Evolutionary conservation across 53 echinoderm and acorn worm genomes (phyloP).

Genomic region (Arbacia lixula): DNA sequence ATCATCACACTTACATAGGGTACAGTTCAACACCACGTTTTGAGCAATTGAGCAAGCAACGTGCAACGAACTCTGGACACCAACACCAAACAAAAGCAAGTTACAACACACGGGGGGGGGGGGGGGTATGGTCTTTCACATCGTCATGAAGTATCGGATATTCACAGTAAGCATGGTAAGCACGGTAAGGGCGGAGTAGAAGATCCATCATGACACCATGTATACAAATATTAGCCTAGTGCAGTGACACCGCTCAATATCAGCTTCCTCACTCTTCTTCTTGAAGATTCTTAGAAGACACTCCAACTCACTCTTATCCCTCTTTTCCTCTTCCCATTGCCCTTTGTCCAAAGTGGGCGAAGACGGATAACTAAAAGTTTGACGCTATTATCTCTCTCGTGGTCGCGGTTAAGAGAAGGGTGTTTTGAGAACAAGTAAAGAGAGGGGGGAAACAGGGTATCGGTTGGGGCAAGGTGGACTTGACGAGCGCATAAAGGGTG

Average conservation of each 20-base stretch:
- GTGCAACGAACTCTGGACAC: too few species aligned
- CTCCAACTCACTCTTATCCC: slow-evolving; percentile 25
- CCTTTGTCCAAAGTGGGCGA: not conserved
- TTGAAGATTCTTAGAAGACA: slow-evolving; percentile 26
- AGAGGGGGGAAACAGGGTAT: slow-evolving; percentile 4
- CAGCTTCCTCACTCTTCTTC: slow-evolving; percentile 7
- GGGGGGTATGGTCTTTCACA: too few species aligned
- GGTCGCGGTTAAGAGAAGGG: not conserved
- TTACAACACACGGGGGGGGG: too few species aligned
- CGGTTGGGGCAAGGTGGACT: slow-evolving; percentile 18
- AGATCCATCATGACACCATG: slow-evolving; percentile 7
- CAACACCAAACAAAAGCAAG: too few species aligned
- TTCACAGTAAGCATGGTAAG: too few species aligned
- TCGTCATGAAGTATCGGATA: too few species aligned
- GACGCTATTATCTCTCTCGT: not conserved
- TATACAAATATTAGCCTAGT: slow-evolving; percentile 44
- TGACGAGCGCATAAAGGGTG: slow-evolving; percentile 19
- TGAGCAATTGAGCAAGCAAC: too few species aligned
- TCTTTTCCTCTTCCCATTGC: not conserved
- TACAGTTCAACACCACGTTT: too few species aligned
- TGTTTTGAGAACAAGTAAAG: slow-evolving; percentile 2
- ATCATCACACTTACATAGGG: too few species aligned
- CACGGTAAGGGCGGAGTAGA: too few species aligned
- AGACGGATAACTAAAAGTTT: not conserved
- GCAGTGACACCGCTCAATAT: slow-evolving; percentile 37